Percentiles rank a stretch among this genome's conserved stretches.
phyloP scores from a whole-genome alignment of 2,797 vertebrate species.

The Gymnopithys bicolor region DNA sequence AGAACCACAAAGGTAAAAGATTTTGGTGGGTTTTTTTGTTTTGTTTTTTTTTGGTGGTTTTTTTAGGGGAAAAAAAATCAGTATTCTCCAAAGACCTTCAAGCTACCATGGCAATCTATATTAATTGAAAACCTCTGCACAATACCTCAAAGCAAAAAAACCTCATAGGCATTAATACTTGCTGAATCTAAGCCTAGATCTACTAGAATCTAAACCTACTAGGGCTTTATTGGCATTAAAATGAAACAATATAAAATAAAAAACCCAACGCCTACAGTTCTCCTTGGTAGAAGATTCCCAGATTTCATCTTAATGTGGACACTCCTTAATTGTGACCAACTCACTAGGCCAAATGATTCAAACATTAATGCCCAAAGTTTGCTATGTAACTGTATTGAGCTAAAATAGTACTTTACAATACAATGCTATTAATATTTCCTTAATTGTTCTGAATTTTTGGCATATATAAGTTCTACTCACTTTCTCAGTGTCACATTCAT shows the following conservation, averaged over 20 bases:
- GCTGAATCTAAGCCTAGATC: background rate
- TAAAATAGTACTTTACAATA: background rate
- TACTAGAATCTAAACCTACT: too few relatives aligned
- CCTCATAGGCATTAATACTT: background rate
- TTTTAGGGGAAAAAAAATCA: background rate
- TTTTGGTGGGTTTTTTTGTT: too few relatives aligned
- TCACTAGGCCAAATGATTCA: background rate
- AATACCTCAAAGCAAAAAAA: slow-evolving; percentile 19
- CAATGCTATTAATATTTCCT: background rate
- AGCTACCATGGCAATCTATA: background rate
- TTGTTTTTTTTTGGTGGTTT: too few relatives aligned
- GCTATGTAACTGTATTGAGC: background rate
- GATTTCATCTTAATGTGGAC: background rate
- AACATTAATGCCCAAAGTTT: background rate
- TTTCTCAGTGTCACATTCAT: background rate
- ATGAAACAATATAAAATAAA: background rate
- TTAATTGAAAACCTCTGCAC: slow-evolving; percentile 30
- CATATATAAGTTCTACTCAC: background rate
- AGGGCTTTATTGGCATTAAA: background rate
- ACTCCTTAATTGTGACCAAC: background rate
- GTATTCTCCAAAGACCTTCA: slow-evolving; percentile 9
- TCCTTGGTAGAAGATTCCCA: background rate
- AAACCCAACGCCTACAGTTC: background rate
- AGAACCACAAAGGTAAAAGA: background rate
- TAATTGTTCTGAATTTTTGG: background rate